phyloP scores from a whole-genome alignment of 2,797 vertebrate species.

The Muscicapa striata region DNA sequence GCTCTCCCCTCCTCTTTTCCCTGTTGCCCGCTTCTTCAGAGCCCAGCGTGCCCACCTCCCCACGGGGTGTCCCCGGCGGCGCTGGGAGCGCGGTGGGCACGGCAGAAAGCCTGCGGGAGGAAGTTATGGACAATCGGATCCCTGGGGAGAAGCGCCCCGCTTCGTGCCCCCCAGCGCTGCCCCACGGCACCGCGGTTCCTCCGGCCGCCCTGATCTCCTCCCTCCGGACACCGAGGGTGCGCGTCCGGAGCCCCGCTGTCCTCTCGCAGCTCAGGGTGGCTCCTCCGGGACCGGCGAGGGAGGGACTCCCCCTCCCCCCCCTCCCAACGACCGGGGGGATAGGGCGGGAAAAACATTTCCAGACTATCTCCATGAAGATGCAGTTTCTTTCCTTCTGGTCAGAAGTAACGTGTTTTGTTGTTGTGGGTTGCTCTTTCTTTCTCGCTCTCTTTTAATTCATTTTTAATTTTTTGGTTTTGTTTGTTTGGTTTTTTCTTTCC shows the following conservation, averaged over 20 bases:
- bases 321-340: not conserved
- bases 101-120: not conserved
- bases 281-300: not conserved
- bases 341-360: not conserved
- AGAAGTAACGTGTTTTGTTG: not conserved
- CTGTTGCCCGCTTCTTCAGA: not conserved
- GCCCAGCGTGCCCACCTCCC: not conserved
- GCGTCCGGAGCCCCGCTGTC: too few relatives aligned
- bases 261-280: not conserved
- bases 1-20: not conserved
- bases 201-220: not conserved
- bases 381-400: not conserved
- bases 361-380: not conserved
- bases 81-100: not conserved
- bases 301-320: not conserved
- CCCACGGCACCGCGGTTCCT: not conserved
- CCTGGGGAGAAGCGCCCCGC: not conserved
- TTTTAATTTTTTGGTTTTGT: too few relatives aligned
- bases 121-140: slow-evolving; percentile 1
- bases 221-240: not conserved
- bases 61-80: not conserved
- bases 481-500: too few relatives aligned
- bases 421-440: not conserved
- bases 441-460: not conserved
- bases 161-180: not conserved